These are phyloP conservation scores for Premnoplex brunnescens DNA, from an alignment of 2,797 vertebrate genomes.

Conservation along the genomic window DNA sequence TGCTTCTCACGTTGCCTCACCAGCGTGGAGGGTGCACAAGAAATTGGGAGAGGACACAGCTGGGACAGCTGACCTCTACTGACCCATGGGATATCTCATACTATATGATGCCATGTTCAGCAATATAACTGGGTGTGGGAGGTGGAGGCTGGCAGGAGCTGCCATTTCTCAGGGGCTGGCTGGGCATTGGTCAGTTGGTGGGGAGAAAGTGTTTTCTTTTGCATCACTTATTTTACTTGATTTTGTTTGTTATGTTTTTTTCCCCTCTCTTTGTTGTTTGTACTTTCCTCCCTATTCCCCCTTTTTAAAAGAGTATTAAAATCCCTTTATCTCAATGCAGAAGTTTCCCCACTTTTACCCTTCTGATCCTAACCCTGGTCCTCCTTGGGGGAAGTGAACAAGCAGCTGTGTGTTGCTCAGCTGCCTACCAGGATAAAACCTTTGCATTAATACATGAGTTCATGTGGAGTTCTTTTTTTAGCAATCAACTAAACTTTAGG, in stretches of 20 bases:
- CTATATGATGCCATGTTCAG: not conserved
- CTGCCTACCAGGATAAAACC: not conserved
- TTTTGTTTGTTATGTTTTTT: not conserved
- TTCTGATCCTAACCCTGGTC: not conserved
- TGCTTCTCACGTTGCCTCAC: not conserved
- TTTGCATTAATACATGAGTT: not conserved
- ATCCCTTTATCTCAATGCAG: not conserved
- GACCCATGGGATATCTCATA: not conserved
- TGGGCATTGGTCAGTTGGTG: accelerated
- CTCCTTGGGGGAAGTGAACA: not conserved
- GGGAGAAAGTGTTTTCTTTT: not conserved
- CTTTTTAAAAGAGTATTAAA: not conserved
- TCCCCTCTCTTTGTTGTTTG: accelerated
- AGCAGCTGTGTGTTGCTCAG: not conserved
- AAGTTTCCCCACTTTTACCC: not conserved
- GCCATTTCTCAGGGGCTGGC: not conserved
- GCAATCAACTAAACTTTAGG: not conserved
- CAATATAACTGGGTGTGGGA: not conserved
- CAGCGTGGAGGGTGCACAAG: accelerated
- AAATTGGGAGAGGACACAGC: not conserved
- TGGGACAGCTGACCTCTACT: not conserved
- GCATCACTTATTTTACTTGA: not conserved
- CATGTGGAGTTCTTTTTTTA: not conserved
- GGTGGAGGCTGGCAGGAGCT: not conserved
- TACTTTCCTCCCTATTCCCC: accelerated